These are phyloP conservation scores for Neoascia interrupta DNA, from an alignment of 2,888 invertebrate genomes.

Conservation along the genomic window DNA sequence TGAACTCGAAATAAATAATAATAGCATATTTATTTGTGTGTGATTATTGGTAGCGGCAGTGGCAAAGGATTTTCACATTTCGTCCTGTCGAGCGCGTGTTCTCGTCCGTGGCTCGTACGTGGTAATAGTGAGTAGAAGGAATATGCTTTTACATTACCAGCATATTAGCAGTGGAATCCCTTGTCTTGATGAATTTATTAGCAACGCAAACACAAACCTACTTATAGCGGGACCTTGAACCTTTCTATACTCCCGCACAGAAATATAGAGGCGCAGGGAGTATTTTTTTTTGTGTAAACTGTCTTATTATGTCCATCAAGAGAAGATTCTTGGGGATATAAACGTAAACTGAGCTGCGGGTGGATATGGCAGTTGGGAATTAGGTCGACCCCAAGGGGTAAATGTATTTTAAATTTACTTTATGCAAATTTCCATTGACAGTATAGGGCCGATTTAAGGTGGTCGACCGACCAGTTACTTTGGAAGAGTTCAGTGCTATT, in stretches of 20 bases:
- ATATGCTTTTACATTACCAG: no score
- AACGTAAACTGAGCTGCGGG: background rate
- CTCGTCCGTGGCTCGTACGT: no score
- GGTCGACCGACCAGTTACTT: no score
- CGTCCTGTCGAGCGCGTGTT: no score
- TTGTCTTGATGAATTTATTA: background rate
- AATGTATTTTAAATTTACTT: slow-evolving; percentile 17
- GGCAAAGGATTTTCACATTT: background rate
- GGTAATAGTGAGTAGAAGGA: no score
- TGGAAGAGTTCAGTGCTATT: no score
- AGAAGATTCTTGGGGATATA: background rate
- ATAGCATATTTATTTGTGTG: slow-evolving; percentile 6
- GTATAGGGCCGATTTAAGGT: no score
- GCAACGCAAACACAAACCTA: background rate
- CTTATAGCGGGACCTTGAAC: background rate
- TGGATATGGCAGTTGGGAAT: background rate
- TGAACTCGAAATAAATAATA: slow-evolving; percentile 40
- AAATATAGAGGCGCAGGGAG: no score
- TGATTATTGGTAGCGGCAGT: slow-evolving; percentile 7
- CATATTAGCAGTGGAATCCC: slow-evolving; percentile 2
- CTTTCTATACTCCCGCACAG: no score
- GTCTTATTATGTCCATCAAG: slow-evolving; percentile 20
- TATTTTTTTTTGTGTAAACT: no score
- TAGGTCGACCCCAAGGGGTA: no score
- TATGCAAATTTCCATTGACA: slow-evolving; percentile 23